phyloP scores from a whole-genome alignment of 1,140 invertebrate species.

The Halictus rubicundus region DNA sequence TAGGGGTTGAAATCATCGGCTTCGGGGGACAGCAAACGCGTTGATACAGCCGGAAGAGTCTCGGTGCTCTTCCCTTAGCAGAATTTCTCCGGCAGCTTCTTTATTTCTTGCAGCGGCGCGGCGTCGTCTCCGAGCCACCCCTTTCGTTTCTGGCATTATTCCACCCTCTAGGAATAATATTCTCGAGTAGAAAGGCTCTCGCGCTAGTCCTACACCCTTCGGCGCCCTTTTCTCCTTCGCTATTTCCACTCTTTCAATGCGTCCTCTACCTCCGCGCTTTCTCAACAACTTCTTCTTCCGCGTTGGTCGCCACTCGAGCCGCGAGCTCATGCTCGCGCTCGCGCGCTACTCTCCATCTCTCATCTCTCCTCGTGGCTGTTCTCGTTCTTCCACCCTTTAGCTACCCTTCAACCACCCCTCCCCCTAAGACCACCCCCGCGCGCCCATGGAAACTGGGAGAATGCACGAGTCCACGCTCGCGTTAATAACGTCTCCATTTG shows the following conservation, averaged over 20 bases:
- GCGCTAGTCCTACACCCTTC: neutral
- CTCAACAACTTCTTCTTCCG: neutral
- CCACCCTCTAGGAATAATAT: slow-evolving; percentile 8
- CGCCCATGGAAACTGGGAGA: neutral
- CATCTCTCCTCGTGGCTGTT: slow-evolving; percentile 69
- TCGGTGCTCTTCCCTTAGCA: too few species aligned
- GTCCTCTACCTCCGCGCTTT: neutral
- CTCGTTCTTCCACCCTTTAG: neutral
- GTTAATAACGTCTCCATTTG: slow-evolving; percentile 62
- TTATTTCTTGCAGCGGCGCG: neutral
- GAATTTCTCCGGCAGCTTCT: neutral
- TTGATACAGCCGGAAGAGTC: too few species aligned
- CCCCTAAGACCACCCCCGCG: too few species aligned
- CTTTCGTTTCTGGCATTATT: neutral
- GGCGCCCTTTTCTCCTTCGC: neutral
- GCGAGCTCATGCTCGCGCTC: too few species aligned
- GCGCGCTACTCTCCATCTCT: slow-evolving; percentile 42
- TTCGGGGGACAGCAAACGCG: too few species aligned
- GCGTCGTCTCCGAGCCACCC: neutral
- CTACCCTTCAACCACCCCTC: neutral
- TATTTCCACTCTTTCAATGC: slow-evolving; percentile 1
- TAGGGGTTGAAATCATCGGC: too few species aligned
- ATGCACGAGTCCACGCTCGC: slow-evolving; percentile 17
- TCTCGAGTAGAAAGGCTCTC: neutral
- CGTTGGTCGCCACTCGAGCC: neutral